phyloP scores from a whole-genome alignment of 1,140 invertebrate species.

The Aphelinus atriplicis region DNA sequence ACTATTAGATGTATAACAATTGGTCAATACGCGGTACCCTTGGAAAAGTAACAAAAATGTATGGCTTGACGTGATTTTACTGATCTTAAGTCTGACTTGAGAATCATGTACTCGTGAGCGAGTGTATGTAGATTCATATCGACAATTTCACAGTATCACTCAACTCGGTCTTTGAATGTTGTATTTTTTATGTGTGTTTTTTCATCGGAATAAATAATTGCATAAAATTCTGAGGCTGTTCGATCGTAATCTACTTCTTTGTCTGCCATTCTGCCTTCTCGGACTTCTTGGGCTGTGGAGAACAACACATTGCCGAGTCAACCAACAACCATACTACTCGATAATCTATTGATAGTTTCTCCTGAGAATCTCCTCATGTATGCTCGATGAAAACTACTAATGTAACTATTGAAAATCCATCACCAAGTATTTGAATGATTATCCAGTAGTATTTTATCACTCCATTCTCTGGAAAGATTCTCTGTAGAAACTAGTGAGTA shows the following conservation, averaged over 20 bases:
- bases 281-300: slow-evolving; percentile 79
- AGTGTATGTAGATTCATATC: slow-evolving; percentile 12
- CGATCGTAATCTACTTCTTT: slow-evolving; percentile 72
- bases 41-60: slow-evolving; percentile 25
- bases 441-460: too few relatives aligned
- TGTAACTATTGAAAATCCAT: too few relatives aligned
- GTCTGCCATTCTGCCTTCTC: slow-evolving; percentile 84
- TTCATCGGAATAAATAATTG: slow-evolving; percentile 39
- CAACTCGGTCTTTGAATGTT: slow-evolving; percentile 4
- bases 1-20: neutral
- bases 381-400: too few relatives aligned
- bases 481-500: too few relatives aligned
- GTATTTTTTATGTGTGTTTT: slow-evolving; percentile 26
- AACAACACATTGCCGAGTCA: slow-evolving; percentile 64
- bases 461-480: too few relatives aligned
- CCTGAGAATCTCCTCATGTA: neutral
- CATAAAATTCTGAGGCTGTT: slow-evolving; percentile 47
- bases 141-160: slow-evolving; percentile 26
- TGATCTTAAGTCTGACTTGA: neutral
- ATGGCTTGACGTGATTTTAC: neutral
- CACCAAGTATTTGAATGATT: too few relatives aligned
- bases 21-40: neutral
- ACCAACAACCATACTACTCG: slow-evolving; percentile 49
- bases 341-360: slow-evolving; percentile 1
- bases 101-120: slow-evolving; percentile 27